These are phyloP conservation scores for Eledone cirrhosa DNA, from an alignment of 2,888 invertebrate species.

Conservation along the genomic window DNA sequence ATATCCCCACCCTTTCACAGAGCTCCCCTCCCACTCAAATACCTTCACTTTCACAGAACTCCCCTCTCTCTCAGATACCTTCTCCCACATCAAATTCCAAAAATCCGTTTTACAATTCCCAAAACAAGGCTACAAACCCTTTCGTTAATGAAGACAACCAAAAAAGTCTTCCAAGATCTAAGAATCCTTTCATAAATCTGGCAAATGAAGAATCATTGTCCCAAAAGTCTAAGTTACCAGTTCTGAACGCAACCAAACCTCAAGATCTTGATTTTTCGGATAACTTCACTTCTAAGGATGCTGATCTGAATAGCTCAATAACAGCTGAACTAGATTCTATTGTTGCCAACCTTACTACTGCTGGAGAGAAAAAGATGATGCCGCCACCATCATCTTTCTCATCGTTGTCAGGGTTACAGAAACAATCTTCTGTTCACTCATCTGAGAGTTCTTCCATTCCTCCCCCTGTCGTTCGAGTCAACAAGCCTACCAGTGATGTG, in stretches of 20 bases:
- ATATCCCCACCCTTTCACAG: constrained; percentile 10
- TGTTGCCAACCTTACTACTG: constrained; percentile 7
- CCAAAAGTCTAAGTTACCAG: constrained; percentile 7
- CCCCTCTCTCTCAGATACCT: constrained; percentile 1
- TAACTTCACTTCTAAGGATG: not conserved
- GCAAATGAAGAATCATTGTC: constrained; percentile 8
- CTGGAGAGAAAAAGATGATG: constrained; percentile 27
- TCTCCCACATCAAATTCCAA: constrained; percentile 21
- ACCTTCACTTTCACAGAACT: not conserved
- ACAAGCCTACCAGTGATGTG: constrained; percentile 11
- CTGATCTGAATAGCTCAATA: not conserved
- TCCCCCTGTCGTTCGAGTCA: not conserved
- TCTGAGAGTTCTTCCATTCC: constrained; percentile 14
- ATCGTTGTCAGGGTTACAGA: not conserved
- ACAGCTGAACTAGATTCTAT: constrained; percentile 24
- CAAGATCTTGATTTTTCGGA: not conserved
- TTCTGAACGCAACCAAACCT: not conserved
- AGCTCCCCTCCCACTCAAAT: not conserved
- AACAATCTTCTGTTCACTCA: not conserved
- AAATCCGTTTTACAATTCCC: constrained; percentile 21
- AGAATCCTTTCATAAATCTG: constrained; percentile 3
- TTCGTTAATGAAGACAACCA: constrained; percentile 4
- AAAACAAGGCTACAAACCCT: constrained; percentile 14
- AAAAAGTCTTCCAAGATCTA: constrained; percentile 1
- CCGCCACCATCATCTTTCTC: not conserved